These are phyloP conservation scores for Idaea biselata DNA, from an alignment of 2,888 invertebrate genomes.

Conservation along the genomic window DNA sequence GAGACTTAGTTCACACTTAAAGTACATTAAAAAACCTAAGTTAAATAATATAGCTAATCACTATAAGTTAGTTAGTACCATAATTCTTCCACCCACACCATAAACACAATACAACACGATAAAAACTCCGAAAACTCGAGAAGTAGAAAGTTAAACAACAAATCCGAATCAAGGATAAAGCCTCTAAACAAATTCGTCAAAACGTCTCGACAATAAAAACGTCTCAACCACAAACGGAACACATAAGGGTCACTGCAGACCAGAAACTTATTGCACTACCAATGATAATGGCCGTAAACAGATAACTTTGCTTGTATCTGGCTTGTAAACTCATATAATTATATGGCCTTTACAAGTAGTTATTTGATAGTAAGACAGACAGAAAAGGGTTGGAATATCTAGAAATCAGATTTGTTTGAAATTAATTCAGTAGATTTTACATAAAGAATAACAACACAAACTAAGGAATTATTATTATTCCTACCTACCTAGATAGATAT, in stretches of 20 bases:
- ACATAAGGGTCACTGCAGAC: background rate
- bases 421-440: no score
- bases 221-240: background rate
- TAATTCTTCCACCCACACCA: background rate
- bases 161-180: background rate
- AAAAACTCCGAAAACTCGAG: background rate
- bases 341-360: no score
- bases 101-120: background rate
- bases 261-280: background rate
- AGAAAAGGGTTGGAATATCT: no score
- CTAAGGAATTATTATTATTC: no score
- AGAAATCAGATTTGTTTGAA: no score
- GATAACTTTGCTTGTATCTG: no score
- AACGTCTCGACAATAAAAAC: constrained; percentile 1
- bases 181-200: constrained; percentile 1
- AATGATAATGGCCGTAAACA: background rate
- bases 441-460: no score
- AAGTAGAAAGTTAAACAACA: background rate
- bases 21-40: background rate
- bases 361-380: no score
- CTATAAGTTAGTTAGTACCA: background rate
- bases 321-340: no score
- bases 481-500: no score
- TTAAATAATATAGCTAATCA: background rate
- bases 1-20: background rate